Evolutionary conservation across 2,797 vertebrate species (phyloP).

Genomic region (Champsocephalus gunnari): DNA sequence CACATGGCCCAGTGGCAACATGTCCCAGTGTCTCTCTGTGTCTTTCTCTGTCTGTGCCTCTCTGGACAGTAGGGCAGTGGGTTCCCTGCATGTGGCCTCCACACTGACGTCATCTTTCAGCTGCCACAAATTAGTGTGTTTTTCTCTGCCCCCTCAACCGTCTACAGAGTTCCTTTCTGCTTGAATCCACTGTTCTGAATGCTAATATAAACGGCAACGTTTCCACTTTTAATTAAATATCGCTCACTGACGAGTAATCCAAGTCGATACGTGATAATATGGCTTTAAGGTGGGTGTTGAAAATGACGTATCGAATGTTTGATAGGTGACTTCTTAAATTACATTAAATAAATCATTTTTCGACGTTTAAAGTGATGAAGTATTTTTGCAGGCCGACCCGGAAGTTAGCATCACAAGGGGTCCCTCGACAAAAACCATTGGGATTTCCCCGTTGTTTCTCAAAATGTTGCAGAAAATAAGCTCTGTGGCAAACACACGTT

Average conservation of each 20-base stretch:
- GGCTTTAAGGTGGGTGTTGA: not conserved
- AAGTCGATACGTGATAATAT: slow-evolving; percentile 9
- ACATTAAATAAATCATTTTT: not conserved
- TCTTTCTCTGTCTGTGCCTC: slow-evolving; percentile 5
- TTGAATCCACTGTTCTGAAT: slow-evolving; percentile 35
- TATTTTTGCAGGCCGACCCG: too few species aligned
- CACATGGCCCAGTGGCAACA: slow-evolving; percentile 28
- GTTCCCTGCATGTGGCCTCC: slow-evolving; percentile 62
- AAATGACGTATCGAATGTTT: not conserved
- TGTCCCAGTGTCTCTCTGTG: slow-evolving; percentile 18
- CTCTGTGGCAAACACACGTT: too few species aligned
- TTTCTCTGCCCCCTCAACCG: slow-evolving; percentile 59
- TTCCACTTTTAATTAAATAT: slow-evolving; percentile 13
- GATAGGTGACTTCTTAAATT: not conserved
- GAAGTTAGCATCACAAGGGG: too few species aligned
- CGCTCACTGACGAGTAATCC: not conserved
- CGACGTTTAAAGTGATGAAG: too few species aligned
- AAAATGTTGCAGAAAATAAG: too few species aligned
- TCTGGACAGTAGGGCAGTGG: slow-evolving; percentile 47
- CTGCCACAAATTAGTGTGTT: slow-evolving; percentile 59
- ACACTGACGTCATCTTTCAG: slow-evolving; percentile 62
- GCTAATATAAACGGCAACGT: slow-evolving; percentile 16
- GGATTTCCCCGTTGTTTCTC: too few species aligned
- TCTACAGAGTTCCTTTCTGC: slow-evolving; percentile 50
- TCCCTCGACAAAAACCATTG: too few species aligned